Base-by-base conservation (phyloP, 2,797 vertebrate species). In the Carduelis carduelis region DNA sequence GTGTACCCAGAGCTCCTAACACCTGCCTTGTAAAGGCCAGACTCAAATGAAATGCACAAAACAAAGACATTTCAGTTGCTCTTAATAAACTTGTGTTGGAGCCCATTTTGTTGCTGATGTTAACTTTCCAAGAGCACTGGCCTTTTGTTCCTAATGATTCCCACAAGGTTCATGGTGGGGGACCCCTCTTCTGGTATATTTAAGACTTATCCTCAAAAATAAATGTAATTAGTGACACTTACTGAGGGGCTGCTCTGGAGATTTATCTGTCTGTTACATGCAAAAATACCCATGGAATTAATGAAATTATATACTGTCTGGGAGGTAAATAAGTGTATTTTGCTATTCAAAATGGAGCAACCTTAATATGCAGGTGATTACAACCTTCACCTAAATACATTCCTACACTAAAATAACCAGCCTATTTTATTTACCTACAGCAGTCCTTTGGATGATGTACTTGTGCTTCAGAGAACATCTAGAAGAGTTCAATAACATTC, bases 121-220 rank as follows among this genome's bases (percentile, higher is more conserved):
- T 43, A 63, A 37, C 24, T 63, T 90, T 72, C n/a, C n/a, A 53
- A 46, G 18, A 80, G 23, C 5, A 0, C 6, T 53, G 27, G 11
- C n/a, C 9, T 74, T 24, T 52, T 0, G 0, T 55, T 75, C 66
- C 52, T 30, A 39, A 0, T 49, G 49, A 39, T 81, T 75, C 32
- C 20, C 12, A 1, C 4, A 53, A 16, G 50, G 12, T 8, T 65
- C 24, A 50, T 52, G 57, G 43, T 28, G n/a, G 30, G 1, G 41
- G 41, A 41, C 41, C 41, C 17, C 30, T 14, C 3, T 46, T 49
- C 35, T 35, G 28, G 5, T 39, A 63, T n/a, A 28, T 37, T 59
- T 63, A 66, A 84, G 28, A 57, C 6, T 56, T 60, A 16, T 26
- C 64, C 55, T 81, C 52, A 79, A 32, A 82, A 84, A 76, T 49